A percentile compares a stretch with the other conserved stretches of the same genome.
These are phyloP conservation scores for Habroteleia sp. DNA, from an alignment of 2,888 invertebrate species.

Conservation along the genomic window DNA sequence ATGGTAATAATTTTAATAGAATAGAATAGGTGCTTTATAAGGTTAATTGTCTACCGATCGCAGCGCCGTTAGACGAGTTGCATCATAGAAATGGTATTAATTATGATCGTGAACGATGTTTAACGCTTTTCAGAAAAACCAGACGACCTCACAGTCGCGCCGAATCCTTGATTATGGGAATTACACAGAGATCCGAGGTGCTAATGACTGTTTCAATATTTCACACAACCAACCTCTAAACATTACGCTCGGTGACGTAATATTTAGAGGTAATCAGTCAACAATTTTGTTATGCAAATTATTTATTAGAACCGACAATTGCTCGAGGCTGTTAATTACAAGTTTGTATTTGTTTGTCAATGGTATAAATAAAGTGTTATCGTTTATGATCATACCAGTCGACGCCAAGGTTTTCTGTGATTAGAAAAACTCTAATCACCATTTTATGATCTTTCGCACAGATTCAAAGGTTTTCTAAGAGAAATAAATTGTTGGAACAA, in stretches of 20 bases:
- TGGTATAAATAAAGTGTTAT: no score
- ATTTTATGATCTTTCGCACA: no score
- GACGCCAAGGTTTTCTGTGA: no score
- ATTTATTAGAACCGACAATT: conserved; percentile 2
- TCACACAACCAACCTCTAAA: no score
- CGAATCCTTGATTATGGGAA: conserved; percentile 8
- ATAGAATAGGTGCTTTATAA: conserved; percentile 38
- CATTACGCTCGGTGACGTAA: no score
- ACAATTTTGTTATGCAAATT: conserved; percentile 5
- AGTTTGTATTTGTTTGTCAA: no score
- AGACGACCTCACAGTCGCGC: conserved; percentile 9
- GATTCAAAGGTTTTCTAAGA: no score
- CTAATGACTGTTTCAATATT: conserved; percentile 21
- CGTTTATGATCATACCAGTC: no score
- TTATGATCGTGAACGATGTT: background rate
- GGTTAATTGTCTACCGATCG: conserved; percentile 35
- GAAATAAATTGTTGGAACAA: no score
- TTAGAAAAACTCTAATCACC: no score
- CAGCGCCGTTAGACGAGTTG: conserved; percentile 32
- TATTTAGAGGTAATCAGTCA: no score
- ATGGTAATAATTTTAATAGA: conserved; percentile 27
- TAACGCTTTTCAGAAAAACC: background rate
- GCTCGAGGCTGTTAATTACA: no score
- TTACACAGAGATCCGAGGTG: conserved; percentile 20
- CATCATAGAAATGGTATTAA: conserved; percentile 17